Conservation (phyloP, 2,113 vertebrate species). For the Sakesphorus luctuosus region DNA sequence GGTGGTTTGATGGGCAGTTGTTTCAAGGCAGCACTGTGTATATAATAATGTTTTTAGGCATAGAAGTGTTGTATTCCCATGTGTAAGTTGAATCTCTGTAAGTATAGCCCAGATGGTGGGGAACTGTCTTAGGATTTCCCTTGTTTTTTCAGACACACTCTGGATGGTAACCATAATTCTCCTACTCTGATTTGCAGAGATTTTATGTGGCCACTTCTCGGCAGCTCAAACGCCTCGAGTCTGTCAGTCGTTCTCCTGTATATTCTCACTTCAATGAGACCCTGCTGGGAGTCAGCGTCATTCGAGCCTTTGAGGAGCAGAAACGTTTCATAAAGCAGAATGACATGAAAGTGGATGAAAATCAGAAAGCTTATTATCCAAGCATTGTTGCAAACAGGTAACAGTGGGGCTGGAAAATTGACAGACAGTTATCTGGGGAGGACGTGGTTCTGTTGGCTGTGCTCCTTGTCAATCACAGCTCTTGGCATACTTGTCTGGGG, state of each 20-base stretch:
- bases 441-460: neutral
- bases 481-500: neutral
- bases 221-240: slow-evolving; percentile 94
- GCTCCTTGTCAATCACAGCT: neutral
- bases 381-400: slow-evolving; percentile 97
- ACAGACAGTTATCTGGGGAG: neutral
- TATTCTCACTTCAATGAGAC: slow-evolving; percentile 97
- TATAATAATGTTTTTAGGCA: neutral
- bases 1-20: neutral
- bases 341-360: slow-evolving; percentile 89
- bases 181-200: slow-evolving; percentile 72
- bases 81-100: neutral
- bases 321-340: slow-evolving; percentile 88
- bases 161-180: neutral
- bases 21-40: neutral
- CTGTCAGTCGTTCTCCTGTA: slow-evolving; percentile 91
- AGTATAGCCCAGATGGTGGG: neutral
- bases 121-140: neutral
- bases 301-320: slow-evolving; percentile 91
- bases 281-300: slow-evolving; percentile 90
- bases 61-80: no score
- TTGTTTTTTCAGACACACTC: neutral
- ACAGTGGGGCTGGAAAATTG: neutral
- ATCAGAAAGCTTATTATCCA: slow-evolving; percentile 95
- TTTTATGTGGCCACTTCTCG: slow-evolving; percentile 95